Evolutionary conservation across 2,888 invertebrate genomes (phyloP).

Genomic region (Lasiommata megera): DNA sequence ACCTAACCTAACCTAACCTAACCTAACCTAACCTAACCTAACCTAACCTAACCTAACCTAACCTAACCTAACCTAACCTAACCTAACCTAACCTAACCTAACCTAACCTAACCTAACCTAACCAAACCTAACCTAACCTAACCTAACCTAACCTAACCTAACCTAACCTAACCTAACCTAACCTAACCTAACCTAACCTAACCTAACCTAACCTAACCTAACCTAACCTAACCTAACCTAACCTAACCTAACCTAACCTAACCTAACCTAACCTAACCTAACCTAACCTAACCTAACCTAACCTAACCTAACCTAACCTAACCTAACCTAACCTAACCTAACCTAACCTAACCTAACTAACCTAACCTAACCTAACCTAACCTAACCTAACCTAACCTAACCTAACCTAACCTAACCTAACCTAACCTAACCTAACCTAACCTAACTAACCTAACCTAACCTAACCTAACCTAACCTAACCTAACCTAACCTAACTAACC

Average conservation of each 20-base stretch:
- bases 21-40: conserved; percentile 22
- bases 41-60: conserved; percentile 21
- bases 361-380: background rate
- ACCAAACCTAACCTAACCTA: conserved; percentile 26
- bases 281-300: conserved; percentile 26
- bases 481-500: no score
- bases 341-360: conserved; percentile 18
- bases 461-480: no score
- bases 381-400: no score
- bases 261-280: conserved; percentile 26
- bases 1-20: conserved; percentile 22
- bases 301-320: conserved; percentile 26
- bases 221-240: conserved; percentile 26
- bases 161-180: conserved; percentile 26
- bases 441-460: no score
- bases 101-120: conserved; percentile 26
- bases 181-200: conserved; percentile 26
- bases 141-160: conserved; percentile 26
- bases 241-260: conserved; percentile 26
- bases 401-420: no score
- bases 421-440: no score
- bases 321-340: conserved; percentile 26
- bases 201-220: conserved; percentile 26
- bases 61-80: conserved; percentile 26
- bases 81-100: conserved; percentile 26